These are phyloP conservation scores for Pachypeltis micranthus DNA, from an alignment of 1,140 invertebrate species.

Conservation along the genomic window DNA sequence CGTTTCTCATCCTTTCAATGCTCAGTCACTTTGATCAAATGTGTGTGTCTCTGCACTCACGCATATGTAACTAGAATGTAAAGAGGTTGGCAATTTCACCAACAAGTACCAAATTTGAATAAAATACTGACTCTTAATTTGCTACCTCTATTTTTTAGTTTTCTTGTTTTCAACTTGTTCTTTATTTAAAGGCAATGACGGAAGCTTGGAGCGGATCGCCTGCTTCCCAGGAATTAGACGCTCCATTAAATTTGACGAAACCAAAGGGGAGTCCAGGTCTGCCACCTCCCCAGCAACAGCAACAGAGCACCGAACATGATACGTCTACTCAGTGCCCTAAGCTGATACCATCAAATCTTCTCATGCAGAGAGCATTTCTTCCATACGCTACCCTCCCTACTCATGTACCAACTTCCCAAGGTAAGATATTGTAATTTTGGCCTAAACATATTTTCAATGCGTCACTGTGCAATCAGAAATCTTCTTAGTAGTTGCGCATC, in stretches of 20 bases:
- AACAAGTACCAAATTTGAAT: too few relatives aligned
- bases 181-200: constrained; percentile 34
- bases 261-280: constrained; percentile 50
- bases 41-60: too few relatives aligned
- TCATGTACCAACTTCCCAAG: constrained; percentile 32
- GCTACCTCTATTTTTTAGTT: too few relatives aligned
- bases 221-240: constrained; percentile 49
- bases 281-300: constrained; percentile 32
- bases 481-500: too few relatives aligned
- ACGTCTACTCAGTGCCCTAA: constrained; percentile 42
- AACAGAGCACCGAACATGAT: constrained; percentile 20
- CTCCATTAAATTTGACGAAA: constrained; percentile 78
- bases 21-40: too few relatives aligned
- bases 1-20: too few relatives aligned
- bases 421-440: constrained; percentile 23
- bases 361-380: constrained; percentile 45
- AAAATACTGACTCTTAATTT: too few relatives aligned
- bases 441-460: too few relatives aligned
- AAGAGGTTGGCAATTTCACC: too few relatives aligned
- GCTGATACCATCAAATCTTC: constrained; percentile 41
- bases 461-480: too few relatives aligned
- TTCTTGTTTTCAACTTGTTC: too few relatives aligned
- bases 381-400: constrained; percentile 47
- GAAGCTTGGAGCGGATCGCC: background rate
- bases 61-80: too few relatives aligned